Evolutionary conservation across 2,113 vertebrate species (phyloP).

Genomic region (Aix galericulata): DNA sequence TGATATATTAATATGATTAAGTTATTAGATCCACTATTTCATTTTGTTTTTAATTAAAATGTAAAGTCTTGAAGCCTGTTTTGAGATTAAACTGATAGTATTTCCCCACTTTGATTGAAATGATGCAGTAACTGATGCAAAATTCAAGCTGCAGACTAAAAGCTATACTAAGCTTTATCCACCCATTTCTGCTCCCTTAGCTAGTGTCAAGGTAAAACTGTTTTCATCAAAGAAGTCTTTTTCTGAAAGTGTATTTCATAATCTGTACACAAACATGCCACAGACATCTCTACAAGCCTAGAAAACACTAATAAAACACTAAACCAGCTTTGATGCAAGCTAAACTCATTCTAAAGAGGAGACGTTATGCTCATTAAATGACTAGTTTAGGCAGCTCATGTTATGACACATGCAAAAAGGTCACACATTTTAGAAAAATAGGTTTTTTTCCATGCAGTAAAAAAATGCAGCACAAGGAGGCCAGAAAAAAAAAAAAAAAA

Average conservation of each 20-base stretch:
- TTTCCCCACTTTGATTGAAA: slow-evolving; percentile 54
- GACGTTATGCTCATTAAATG: slow-evolving; percentile 32
- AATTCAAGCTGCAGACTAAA: slow-evolving; percentile 43
- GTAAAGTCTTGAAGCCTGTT: slow-evolving; percentile 39
- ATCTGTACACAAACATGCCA: slow-evolving; percentile 61
- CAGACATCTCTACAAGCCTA: slow-evolving; percentile 59
- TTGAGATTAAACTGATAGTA: slow-evolving; percentile 14
- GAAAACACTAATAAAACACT: slow-evolving; percentile 52
- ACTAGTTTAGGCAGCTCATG: slow-evolving; percentile 30
- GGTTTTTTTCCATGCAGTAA: slow-evolving; percentile 13
- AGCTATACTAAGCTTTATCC: neutral
- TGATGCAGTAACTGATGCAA: slow-evolving; percentile 57
- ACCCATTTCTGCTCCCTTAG: slow-evolving; percentile 35
- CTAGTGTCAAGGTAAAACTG: slow-evolving; percentile 34
- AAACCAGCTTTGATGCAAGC: slow-evolving; percentile 42
- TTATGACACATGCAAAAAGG: slow-evolving; percentile 44
- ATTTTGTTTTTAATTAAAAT: slow-evolving; percentile 5
- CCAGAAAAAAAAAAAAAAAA: neutral
- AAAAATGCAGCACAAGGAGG: neutral
- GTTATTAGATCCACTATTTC: neutral
- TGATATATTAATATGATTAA: slow-evolving; percentile 53
- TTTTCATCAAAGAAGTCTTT: neutral
- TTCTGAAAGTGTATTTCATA: slow-evolving; percentile 37
- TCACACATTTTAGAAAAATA: neutral
- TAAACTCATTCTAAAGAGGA: slow-evolving; percentile 34